A percentile compares a stretch with the other conserved stretches of the same genome.
These are phyloP conservation scores for Psephotus haematonotus DNA, from an alignment of 2,113 vertebrate species.

Conservation along the genomic window DNA sequence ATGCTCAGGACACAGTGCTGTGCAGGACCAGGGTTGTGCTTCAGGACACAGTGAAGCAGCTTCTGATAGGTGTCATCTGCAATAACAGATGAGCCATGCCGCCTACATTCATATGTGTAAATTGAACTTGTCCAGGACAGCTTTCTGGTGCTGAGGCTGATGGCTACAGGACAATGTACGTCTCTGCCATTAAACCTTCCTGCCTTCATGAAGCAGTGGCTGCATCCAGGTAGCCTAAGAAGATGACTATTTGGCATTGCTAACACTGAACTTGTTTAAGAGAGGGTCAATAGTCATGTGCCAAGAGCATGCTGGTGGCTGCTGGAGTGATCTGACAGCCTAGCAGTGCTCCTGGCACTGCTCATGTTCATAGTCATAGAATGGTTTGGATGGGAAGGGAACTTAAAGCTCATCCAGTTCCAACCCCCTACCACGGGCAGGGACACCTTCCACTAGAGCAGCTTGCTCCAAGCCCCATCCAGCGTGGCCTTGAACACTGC, in stretches of 20 bases:
- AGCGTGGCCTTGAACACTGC: background rate
- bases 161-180: background rate
- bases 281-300: background rate
- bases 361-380: background rate
- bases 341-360: background rate
- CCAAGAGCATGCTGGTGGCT: background rate
- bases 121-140: fast-evolving
- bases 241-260: background rate
- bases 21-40: background rate
- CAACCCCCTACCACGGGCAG: background rate
- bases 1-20: no score
- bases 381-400: background rate
- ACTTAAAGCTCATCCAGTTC: background rate
- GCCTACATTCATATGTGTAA: fast-evolving
- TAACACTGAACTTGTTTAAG: background rate
- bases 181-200: background rate
- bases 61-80: background rate
- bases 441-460: background rate
- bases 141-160: background rate
- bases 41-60: background rate
- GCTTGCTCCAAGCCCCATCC: background rate
- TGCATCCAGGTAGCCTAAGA: background rate
- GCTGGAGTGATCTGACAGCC: background rate
- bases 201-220: background rate
- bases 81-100: background rate